Conservation (phyloP, 2,888 invertebrate species). For the Andricus quercusramuli region DNA sequence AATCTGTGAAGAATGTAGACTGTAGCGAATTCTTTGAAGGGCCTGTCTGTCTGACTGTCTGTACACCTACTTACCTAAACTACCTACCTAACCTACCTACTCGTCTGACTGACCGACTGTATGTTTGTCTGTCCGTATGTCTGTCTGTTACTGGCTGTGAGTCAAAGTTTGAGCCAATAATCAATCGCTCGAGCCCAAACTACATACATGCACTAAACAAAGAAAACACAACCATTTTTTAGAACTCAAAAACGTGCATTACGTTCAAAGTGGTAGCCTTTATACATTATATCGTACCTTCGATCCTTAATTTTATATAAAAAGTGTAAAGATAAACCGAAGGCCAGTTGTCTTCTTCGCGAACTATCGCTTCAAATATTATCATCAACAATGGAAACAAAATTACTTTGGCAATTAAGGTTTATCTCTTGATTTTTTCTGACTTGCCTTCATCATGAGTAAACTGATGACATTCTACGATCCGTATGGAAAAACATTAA, state of each 20-base stretch:
- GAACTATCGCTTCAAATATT: conserved; percentile 9
- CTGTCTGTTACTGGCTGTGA: conserved; percentile 61
- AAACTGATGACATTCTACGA: neutral
- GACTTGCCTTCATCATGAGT: neutral
- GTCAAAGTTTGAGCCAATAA: conserved; percentile 42
- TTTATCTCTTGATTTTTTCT: neutral
- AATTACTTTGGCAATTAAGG: neutral
- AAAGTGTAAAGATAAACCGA: conserved; percentile 46
- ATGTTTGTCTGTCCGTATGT: conserved; percentile 54
- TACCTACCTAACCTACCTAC: conserved; percentile 25
- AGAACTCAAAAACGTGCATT: conserved; percentile 54
- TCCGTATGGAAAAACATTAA: neutral
- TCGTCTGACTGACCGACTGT: conserved; percentile 34
- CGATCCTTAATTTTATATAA: conserved; percentile 55
- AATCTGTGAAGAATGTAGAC: conserved; percentile 8
- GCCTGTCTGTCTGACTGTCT: conserved; percentile 33
- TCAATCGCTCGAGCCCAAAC: conserved; percentile 42
- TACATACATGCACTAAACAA: conserved; percentile 52
- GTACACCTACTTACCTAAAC: conserved; percentile 11
- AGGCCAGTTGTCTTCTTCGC: conserved; percentile 12
- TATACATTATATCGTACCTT: conserved; percentile 54
- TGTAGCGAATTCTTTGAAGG: conserved; percentile 28
- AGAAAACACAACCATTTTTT: conserved; percentile 54
- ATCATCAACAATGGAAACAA: neutral
- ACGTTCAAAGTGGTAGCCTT: conserved; percentile 53